Percentiles rank a stretch among this genome's conserved stretches.
phyloP scores from a whole-genome alignment of 2,797 vertebrate genomes.

The Acanthurus leucopareius region DNA sequence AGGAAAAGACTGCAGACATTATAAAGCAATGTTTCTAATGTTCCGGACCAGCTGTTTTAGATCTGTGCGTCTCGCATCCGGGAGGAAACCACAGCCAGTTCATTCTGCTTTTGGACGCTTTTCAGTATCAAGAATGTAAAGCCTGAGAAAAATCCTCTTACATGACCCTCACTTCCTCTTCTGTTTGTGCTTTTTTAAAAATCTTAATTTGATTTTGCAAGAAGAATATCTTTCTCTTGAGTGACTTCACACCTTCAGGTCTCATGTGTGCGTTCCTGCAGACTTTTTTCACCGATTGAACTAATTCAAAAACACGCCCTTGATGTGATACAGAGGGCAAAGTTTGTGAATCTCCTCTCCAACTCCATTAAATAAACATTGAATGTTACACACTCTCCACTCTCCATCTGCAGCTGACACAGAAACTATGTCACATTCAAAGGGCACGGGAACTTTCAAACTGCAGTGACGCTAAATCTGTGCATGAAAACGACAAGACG shows the following conservation, averaged over 20 bases:
- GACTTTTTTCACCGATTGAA: constrained; percentile 12
- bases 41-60: constrained; percentile 1
- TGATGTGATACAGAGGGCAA: constrained; percentile 34
- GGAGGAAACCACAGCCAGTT: not conserved
- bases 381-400: not conserved
- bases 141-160: not conserved
- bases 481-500: constrained; percentile 31
- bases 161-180: constrained; percentile 23
- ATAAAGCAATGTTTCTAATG: not conserved
- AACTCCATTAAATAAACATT: constrained; percentile 63
- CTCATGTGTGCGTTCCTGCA: constrained; percentile 11
- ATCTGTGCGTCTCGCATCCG: not conserved
- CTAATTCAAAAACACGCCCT: constrained; percentile 39
- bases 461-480: constrained; percentile 22
- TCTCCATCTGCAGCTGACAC: constrained; percentile 15
- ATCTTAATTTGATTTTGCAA: constrained; percentile 19
- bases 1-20: not conserved
- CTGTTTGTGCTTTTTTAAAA: constrained; percentile 6
- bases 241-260: constrained; percentile 13
- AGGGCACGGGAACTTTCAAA: constrained; percentile 49
- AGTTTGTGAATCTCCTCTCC: constrained; percentile 25
- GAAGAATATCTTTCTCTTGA: constrained; percentile 28
- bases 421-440: constrained; percentile 47
- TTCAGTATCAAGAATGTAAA: too few species aligned
- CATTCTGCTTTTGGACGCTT: too few species aligned